A percentile compares a stretch with the other conserved stretches of the same genome.
These are phyloP conservation scores for Dioctria rufipes DNA, from an alignment of 2,888 invertebrate species.

Conservation along the genomic window DNA sequence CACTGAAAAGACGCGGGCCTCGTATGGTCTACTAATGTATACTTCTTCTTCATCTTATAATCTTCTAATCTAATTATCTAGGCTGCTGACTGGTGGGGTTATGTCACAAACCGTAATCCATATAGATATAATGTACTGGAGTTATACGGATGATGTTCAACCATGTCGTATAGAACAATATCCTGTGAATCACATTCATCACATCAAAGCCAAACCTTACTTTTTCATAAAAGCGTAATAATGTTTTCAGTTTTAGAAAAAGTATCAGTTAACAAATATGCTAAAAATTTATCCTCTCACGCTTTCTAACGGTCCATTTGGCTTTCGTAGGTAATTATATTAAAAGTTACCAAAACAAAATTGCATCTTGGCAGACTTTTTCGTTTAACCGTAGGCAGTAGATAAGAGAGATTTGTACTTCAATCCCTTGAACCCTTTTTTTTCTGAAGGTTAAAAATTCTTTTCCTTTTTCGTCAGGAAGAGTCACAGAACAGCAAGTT, in stretches of 20 bases:
- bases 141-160: too few relatives aligned
- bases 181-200: too few relatives aligned
- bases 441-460: background rate
- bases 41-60: too few relatives aligned
- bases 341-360: conserved; percentile 26
- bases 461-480: background rate
- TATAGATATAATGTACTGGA: too few relatives aligned
- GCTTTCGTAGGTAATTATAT: conserved; percentile 15
- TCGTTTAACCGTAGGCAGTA: background rate
- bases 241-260: background rate
- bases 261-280: background rate
- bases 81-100: too few relatives aligned
- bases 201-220: too few relatives aligned
- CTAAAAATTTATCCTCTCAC: background rate
- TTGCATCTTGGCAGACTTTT: conserved; percentile 36
- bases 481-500: conserved; percentile 23
- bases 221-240: too few relatives aligned
- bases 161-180: too few relatives aligned
- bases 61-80: too few relatives aligned
- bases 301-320: background rate
- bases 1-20: too few relatives aligned
- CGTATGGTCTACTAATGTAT: too few relatives aligned
- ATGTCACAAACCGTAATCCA: too few relatives aligned
- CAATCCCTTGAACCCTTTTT: conserved; percentile 27
- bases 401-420: conserved; percentile 13